A percentile compares a stretch with the other conserved stretches of the same genome.
phyloP scores from a whole-genome alignment of 2,888 invertebrate species.

The Philopedon plagiatum region DNA sequence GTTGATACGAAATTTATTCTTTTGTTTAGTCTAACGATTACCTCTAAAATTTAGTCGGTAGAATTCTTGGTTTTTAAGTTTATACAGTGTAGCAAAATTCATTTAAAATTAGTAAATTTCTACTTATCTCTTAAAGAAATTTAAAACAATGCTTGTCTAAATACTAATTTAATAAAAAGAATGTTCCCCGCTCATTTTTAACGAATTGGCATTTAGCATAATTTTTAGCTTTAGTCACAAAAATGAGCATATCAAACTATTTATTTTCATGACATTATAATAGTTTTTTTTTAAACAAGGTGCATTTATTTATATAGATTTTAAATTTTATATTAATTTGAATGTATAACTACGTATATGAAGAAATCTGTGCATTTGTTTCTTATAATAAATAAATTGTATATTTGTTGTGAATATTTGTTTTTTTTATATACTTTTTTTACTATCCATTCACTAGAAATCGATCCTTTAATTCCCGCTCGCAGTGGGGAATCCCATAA shows the following conservation, averaged over 20 bases:
- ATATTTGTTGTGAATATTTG: slow-evolving; percentile 56
- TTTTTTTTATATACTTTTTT: not conserved
- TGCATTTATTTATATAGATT: slow-evolving; percentile 52
- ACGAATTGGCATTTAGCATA: slow-evolving; percentile 14
- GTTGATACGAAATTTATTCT: too few species aligned
- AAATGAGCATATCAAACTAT: slow-evolving; percentile 47
- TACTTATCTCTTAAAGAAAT: too few species aligned
- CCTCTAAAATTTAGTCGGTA: too few species aligned
- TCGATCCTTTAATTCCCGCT: too few species aligned
- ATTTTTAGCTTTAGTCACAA: slow-evolving; percentile 34
- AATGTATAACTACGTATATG: slow-evolving; percentile 47
- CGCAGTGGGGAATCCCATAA: too few species aligned
- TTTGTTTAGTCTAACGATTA: too few species aligned
- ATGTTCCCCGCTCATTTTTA: not conserved
- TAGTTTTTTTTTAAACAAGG: slow-evolving; percentile 52
- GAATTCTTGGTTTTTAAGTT: too few species aligned
- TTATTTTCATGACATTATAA: slow-evolving; percentile 45
- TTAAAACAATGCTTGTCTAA: not conserved
- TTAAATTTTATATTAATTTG: slow-evolving; percentile 53
- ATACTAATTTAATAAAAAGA: not conserved
- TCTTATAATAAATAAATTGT: slow-evolving; percentile 58
- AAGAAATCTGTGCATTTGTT: slow-evolving; percentile 55
- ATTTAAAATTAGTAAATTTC: too few species aligned
- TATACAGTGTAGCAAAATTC: too few species aligned
- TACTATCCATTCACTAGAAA: not conserved